phyloP scores from a whole-genome alignment of 2,113 vertebrate species.

The Centropristis striata region DNA sequence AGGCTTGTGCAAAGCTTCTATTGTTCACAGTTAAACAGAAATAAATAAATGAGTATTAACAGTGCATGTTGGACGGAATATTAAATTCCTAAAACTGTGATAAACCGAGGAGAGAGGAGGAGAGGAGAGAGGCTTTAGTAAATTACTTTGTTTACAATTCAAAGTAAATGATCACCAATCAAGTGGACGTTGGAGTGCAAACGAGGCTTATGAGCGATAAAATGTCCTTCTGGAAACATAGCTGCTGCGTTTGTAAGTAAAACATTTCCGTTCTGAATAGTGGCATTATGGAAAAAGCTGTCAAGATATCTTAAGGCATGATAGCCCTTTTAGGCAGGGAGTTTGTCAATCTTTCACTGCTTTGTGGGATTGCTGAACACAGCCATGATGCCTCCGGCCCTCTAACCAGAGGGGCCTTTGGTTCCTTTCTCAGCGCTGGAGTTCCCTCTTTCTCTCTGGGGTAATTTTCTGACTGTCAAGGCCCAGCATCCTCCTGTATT shows the following conservation, averaged over 20 bases:
- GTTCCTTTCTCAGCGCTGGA: constrained; percentile 40
- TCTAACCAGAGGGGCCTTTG: constrained; percentile 48
- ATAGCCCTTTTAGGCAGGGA: constrained; percentile 74
- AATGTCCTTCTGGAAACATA: constrained; percentile 55
- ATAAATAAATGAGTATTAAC: constrained; percentile 70
- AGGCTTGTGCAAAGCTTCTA: constrained; percentile 51
- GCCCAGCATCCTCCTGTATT: constrained; percentile 53
- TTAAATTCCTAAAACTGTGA: constrained; percentile 47
- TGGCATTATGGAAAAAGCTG: constrained; percentile 64
- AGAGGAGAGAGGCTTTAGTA: constrained; percentile 37
- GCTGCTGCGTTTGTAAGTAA: constrained; percentile 59
- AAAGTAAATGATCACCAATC: constrained; percentile 33
- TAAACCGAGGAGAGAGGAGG: constrained; percentile 26
- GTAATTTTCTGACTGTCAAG: constrained; percentile 49
- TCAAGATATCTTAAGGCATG: constrained; percentile 70
- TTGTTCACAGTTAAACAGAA: constrained; percentile 69
- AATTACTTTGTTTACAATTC: constrained; percentile 34
- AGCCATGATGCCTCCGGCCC: constrained; percentile 50
- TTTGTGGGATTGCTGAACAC: constrained; percentile 64
- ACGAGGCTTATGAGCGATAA: constrained; percentile 44
- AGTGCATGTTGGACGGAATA: constrained; percentile 61
- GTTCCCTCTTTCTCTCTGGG: constrained; percentile 37
- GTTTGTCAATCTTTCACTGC: constrained; percentile 69
- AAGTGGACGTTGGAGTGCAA: constrained; percentile 57
- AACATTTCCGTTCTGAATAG: constrained; percentile 53